Conservation (phyloP, 2,888 invertebrate species). For the Acrobasis suavella region DNA sequence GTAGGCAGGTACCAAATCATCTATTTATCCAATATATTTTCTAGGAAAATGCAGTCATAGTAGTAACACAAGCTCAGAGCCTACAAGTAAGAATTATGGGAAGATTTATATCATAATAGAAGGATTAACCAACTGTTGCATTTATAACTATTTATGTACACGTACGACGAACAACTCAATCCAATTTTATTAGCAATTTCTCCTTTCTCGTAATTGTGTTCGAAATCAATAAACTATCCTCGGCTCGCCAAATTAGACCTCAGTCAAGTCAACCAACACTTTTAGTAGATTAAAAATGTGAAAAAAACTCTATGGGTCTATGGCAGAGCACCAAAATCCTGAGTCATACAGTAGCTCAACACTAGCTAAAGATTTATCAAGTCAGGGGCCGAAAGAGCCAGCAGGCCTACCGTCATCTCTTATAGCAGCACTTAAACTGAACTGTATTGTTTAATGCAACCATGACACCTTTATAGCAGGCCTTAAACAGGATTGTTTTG, state of each 20-base stretch:
- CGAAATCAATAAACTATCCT: slow-evolving; percentile 14
- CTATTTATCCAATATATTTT: neutral
- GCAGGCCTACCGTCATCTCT: too few relatives aligned
- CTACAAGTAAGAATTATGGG: neutral
- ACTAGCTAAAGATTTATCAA: too few relatives aligned
- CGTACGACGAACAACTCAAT: neutral
- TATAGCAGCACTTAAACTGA: too few relatives aligned
- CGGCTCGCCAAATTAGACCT: neutral
- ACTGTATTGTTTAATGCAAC: too few relatives aligned
- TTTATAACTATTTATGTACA: neutral
- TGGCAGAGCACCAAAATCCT: too few relatives aligned
- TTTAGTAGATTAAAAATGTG: neutral
- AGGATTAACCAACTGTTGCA: neutral
- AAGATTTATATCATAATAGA: slow-evolving; percentile 1
- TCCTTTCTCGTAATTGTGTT: neutral
- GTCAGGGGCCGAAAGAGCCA: too few relatives aligned
- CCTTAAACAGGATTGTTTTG: too few relatives aligned
- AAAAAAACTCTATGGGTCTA: neutral
- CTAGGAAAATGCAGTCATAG: slow-evolving; percentile 9
- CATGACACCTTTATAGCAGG: too few relatives aligned
- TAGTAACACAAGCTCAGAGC: slow-evolving; percentile 9
- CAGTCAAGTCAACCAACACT: neutral
- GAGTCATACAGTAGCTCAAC: too few relatives aligned
- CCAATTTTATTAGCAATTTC: neutral
- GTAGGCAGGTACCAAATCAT: neutral